A percentile compares a stretch with the other conserved stretches of the same genome.
phyloP scores from a whole-genome alignment of 1,140 invertebrate genomes.

The Drosophila pandora region DNA sequence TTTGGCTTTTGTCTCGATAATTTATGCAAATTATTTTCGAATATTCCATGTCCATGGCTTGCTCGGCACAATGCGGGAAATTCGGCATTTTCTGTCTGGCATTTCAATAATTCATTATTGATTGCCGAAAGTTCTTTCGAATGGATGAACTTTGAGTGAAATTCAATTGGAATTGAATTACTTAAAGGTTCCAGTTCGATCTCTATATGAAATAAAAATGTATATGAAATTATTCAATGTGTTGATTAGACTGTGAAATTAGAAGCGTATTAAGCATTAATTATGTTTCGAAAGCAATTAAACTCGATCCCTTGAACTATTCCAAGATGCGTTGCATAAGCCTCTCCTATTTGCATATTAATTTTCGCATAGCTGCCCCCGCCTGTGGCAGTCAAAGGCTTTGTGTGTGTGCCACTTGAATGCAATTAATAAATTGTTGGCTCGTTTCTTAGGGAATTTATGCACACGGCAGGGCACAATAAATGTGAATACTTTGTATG shows the following conservation, averaged over 20 bases:
- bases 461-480: constrained; percentile 12
- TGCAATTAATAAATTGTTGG: constrained; percentile 49
- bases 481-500: constrained; percentile 27
- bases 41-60: constrained; percentile 18
- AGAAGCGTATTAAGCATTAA: background rate
- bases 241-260: background rate
- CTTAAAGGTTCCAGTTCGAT: background rate
- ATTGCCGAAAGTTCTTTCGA: constrained; percentile 28
- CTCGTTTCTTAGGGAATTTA: constrained; percentile 40
- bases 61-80: constrained; percentile 19
- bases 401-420: constrained; percentile 25
- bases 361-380: constrained; percentile 2
- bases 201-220: background rate
- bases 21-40: constrained; percentile 67
- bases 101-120: constrained; percentile 38
- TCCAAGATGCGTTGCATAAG: background rate
- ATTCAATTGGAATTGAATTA: constrained; percentile 28
- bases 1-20: constrained; percentile 61
- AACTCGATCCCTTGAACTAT: constrained; percentile 8
- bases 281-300: background rate
- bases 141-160: constrained; percentile 34
- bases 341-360: background rate
- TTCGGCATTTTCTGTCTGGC: constrained; percentile 21
- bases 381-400: background rate
- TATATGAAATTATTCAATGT: background rate